phyloP scores from a whole-genome alignment of 1,140 invertebrate genomes.

The Sminthurinus signatus region DNA sequence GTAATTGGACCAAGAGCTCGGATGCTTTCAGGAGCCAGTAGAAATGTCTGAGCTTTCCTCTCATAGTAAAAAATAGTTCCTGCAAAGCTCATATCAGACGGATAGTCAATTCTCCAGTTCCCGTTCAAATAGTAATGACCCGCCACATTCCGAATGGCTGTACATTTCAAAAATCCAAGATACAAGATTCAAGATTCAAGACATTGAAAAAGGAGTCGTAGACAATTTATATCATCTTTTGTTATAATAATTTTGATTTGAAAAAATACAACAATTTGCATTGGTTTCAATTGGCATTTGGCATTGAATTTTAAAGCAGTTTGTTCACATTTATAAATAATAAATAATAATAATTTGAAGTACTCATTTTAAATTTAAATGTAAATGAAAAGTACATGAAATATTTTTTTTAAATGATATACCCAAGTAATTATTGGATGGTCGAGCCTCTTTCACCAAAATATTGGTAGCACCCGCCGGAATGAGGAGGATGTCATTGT shows the following conservation, averaged over 20 bases:
- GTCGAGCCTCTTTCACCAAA: conserved; percentile 64
- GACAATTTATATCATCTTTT: too few relatives aligned
- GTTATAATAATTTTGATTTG: too few relatives aligned
- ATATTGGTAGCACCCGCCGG: conserved; percentile 93
- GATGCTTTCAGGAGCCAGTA: conserved; percentile 70
- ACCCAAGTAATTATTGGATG: conserved; percentile 93
- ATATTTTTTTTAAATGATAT: too few relatives aligned
- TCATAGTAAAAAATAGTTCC: conserved; percentile 83
- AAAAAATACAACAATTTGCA: too few relatives aligned
- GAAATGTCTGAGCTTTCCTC: conserved; percentile 65
- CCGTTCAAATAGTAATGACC: conserved; percentile 88
- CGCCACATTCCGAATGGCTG: conserved; percentile 72
- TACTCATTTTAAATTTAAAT: too few relatives aligned
- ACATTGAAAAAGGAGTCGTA: too few relatives aligned
- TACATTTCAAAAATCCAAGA: conserved; percentile 13
- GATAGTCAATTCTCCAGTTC: conserved; percentile 86
- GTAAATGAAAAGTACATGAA: too few relatives aligned
- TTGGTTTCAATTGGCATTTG: too few relatives aligned
- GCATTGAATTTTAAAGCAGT: too few relatives aligned
- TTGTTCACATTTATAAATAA: too few relatives aligned
- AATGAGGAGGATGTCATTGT: conserved; percentile 87
- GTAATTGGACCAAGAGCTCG: conserved; percentile 74
- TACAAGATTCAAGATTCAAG: too few relatives aligned
- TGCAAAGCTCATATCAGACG: conserved; percentile 66
- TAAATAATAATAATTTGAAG: too few relatives aligned